Evolutionary conservation across 2,888 invertebrate genomes (phyloP), one percentile per base, ranked within the genome.

Genomic region (Dermolepida albohirtum): DNA sequence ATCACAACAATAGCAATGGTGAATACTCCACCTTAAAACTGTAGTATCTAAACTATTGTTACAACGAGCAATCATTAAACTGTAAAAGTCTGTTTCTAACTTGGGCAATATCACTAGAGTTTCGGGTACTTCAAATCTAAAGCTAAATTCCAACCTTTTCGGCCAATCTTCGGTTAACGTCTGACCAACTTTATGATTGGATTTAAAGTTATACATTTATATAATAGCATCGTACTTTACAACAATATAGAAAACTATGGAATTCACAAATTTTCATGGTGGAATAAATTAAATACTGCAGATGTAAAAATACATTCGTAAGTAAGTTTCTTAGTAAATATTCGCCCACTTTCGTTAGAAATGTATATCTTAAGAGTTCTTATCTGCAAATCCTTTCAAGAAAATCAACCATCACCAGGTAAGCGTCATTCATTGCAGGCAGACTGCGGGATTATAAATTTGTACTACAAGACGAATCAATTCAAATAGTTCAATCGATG

Each of bases 51-150:
- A 84, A 0, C 84, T 89, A 7, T 92, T 91, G 0, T 86, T 84
- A 54, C 91, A 90, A 81, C 96, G 96, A 0, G 92, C 88, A 84
- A 87, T 87, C 86, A 92, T 91, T 22, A 96, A 85, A 39, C 85
- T 84, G 79, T 89, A 94, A 2, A 97, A 85, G 83, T 99, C 98
- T 0, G 91, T 88, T 66, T 93, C 88, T 54, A 98, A 83, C 12
- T 98, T 84, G 0, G 97, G 94, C 77, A 98, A 86, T 68, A 98
- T 88, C 0, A 97, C 97, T 87, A 99, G 96, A 0, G 98, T 97
- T 85, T 99, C 98, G 0, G 98, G 99, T 86, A 99, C 98, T 0
- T 98, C 99, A 83, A 99, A 98, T 57, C 99, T 89, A 76, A 97
- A 97, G 83, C 99, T 99, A 83, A 95, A 99, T 84, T 99, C 99